Evolutionary conservation across 2,797 vertebrate species (phyloP).

Genomic region (Diplodus sargus): DNA sequence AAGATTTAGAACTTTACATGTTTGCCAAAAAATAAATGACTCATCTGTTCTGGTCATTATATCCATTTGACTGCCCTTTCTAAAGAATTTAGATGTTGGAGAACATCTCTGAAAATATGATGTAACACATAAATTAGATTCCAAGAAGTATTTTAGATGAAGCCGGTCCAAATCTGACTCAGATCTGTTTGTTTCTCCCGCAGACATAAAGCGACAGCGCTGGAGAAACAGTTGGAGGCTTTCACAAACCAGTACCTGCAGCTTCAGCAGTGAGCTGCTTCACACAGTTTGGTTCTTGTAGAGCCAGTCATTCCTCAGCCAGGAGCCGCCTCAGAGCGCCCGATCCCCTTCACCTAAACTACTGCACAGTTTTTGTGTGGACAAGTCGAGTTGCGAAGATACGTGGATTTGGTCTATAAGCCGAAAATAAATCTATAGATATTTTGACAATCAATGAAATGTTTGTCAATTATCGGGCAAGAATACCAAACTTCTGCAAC

Average conservation of each 20-base stretch:
- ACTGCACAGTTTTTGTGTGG: constrained; percentile 3
- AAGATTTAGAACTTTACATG: too few species aligned
- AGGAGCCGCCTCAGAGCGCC: background rate
- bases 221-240: constrained; percentile 91
- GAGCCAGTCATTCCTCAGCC: constrained; percentile 49
- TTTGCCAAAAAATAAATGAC: background rate
- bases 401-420: background rate
- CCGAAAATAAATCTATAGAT: constrained; percentile 4
- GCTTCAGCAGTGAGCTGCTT: constrained; percentile 77
- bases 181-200: constrained; percentile 38
- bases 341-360: background rate
- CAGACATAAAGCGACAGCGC: constrained; percentile 94
- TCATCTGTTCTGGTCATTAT: background rate
- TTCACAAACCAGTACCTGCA: constrained; percentile 93
- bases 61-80: background rate
- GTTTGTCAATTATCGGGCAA: constrained; percentile 10
- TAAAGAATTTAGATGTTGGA: background rate
- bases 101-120: constrained; percentile 4
- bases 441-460: constrained; percentile 41
- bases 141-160: background rate
- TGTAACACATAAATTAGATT: background rate
- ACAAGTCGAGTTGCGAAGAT: constrained; percentile 1
- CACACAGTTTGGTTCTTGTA: constrained; percentile 38
- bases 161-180: background rate
- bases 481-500: background rate